phyloP scores from a whole-genome alignment of 2,113 vertebrate species.

The Dicentrarchus labrax region DNA sequence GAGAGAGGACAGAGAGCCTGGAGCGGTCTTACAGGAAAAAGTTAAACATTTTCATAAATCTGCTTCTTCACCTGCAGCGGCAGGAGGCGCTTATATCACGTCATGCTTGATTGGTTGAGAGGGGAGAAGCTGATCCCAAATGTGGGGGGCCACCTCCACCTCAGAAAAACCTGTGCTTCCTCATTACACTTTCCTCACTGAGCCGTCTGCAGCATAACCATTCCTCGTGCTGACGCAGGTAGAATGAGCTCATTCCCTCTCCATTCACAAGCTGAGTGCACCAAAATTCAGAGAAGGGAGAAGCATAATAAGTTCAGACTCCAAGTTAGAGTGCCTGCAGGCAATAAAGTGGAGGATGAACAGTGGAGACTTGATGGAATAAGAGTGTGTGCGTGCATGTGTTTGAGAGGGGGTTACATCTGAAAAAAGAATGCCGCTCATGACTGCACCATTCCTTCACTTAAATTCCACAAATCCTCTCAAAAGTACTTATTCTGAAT shows the following conservation, averaged over 20 bases:
- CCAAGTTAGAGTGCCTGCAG: slow-evolving; percentile 70
- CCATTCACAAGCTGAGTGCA: slow-evolving; percentile 70
- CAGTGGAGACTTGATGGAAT: slow-evolving; percentile 59
- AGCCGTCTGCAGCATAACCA: slow-evolving; percentile 52
- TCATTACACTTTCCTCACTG: slow-evolving; percentile 67
- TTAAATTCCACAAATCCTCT: slow-evolving; percentile 24
- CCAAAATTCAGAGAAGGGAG: slow-evolving; percentile 64
- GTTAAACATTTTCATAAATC: slow-evolving; percentile 71
- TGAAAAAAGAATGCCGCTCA: not conserved
- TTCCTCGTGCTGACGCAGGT: slow-evolving; percentile 69
- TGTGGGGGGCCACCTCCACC: slow-evolving; percentile 23
- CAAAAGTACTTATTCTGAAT: slow-evolving; percentile 22
- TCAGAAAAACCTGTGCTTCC: slow-evolving; percentile 49
- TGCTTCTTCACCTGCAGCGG: slow-evolving; percentile 54
- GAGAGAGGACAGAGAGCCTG: slow-evolving; percentile 62
- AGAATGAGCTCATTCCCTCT: slow-evolving; percentile 67
- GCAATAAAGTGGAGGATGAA: slow-evolving; percentile 68
- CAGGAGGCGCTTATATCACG: slow-evolving; percentile 55
- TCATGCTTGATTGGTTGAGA: slow-evolving; percentile 57
- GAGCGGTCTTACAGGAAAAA: slow-evolving; percentile 58
- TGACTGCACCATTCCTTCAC: not conserved
- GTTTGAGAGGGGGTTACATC: slow-evolving; percentile 18
- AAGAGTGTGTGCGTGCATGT: slow-evolving; percentile 31
- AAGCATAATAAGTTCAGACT: slow-evolving; percentile 74
- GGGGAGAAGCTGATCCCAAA: slow-evolving; percentile 40